Conservation (phyloP, 37 sponge, comb jelly and placozoan species). For the Aplysina aerophoba region DNA sequence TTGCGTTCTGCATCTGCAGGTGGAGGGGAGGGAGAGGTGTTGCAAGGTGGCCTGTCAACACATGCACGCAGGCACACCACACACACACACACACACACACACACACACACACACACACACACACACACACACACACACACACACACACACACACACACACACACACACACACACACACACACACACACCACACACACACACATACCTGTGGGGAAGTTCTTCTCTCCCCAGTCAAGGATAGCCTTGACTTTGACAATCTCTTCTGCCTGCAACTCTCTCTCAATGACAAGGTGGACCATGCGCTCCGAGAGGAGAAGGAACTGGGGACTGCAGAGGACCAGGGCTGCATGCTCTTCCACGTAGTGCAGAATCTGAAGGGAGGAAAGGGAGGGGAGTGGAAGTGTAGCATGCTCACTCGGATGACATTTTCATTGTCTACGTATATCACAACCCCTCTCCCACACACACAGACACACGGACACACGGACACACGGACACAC, state of each 20-base stretch:
- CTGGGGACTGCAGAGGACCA: constrained; percentile 55
- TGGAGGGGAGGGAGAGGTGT: background rate
- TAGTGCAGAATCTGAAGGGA: constrained; percentile 65
- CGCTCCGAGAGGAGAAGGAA: constrained; percentile 73
- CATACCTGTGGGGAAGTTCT: constrained; percentile 44
- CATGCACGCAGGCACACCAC: background rate
- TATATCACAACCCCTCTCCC: constrained; percentile 39
- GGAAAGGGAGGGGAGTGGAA: background rate
- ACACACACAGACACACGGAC: no score
- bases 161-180: background rate
- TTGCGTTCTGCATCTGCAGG: constrained; percentile 65
- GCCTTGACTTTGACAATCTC: constrained; percentile 88
- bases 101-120: background rate
- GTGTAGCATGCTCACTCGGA: background rate
- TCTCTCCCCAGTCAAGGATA: constrained; percentile 88
- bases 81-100: background rate
- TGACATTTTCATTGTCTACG: constrained; percentile 31
- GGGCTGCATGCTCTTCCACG: constrained; percentile 74
- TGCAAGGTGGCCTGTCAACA: background rate
- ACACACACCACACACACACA: background rate
- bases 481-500: no score
- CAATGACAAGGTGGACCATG: constrained; percentile 74
- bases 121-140: background rate
- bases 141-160: background rate
- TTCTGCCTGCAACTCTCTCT: constrained; percentile 50